phyloP scores from a whole-genome alignment of 1,140 invertebrate species.

The Stenopsyche tienmushanensis region DNA sequence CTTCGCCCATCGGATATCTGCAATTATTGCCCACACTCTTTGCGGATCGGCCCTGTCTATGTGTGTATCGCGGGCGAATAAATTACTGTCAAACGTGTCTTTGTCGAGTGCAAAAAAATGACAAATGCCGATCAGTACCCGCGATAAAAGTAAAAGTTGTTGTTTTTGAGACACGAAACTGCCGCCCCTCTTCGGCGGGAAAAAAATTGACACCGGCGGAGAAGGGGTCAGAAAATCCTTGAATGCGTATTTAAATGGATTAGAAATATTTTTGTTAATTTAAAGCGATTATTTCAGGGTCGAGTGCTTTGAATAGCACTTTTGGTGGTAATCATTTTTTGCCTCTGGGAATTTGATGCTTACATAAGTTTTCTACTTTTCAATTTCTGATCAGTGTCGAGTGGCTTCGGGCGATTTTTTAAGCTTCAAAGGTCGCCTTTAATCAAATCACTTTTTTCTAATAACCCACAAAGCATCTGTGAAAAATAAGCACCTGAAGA shows the following conservation, averaged over 20 bases:
- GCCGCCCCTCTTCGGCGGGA: background rate
- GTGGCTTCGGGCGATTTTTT: too few relatives aligned
- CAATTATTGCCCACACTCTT: background rate
- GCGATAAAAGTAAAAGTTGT: constrained; percentile 33
- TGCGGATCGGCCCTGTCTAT: background rate
- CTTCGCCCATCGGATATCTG: too few relatives aligned
- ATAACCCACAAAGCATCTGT: too few relatives aligned
- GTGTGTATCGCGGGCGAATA: constrained; percentile 3
- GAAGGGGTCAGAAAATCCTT: background rate
- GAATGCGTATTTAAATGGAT: background rate
- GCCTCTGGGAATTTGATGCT: background rate
- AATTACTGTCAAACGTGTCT: constrained; percentile 29
- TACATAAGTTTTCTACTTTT: too few relatives aligned
- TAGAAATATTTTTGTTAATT: background rate
- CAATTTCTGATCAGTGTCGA: too few relatives aligned
- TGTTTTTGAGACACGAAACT: background rate
- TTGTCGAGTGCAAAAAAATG: constrained; percentile 4
- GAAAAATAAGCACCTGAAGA: too few relatives aligned
- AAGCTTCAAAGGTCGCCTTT: too few relatives aligned
- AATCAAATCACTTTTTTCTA: too few relatives aligned
- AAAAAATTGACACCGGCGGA: background rate
- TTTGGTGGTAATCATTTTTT: background rate
- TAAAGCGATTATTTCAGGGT: background rate
- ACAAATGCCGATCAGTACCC: constrained; percentile 15
- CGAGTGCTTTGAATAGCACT: background rate